Conservation (phyloP, 37 sponge, comb jelly and placozoan species). For the Halichondria panicea region DNA sequence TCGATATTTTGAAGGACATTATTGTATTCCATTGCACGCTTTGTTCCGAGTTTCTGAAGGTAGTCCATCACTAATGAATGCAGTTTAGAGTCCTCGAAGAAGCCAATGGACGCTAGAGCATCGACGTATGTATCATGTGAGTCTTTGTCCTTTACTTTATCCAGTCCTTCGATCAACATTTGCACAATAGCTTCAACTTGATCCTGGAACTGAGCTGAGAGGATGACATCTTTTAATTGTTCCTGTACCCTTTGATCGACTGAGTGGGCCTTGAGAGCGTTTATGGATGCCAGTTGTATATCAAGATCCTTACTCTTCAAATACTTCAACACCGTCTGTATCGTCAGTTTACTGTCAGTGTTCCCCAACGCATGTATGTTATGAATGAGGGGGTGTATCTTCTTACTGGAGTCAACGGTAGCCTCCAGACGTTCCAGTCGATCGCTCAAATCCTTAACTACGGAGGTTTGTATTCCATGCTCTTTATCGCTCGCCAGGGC, state of each 20-base stretch:
- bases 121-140: neutral
- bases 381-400: neutral
- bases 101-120: too few relatives aligned
- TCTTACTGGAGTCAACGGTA: too few relatives aligned
- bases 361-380: conserved; percentile 50
- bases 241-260: conserved; percentile 13
- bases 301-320: conserved; percentile 29
- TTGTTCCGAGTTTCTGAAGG: conserved; percentile 16
- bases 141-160: too few relatives aligned
- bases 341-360: conserved; percentile 37
- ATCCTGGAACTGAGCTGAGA: neutral
- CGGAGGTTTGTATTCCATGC: neutral
- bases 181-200: neutral
- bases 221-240: neutral
- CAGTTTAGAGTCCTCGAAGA: conserved; percentile 28
- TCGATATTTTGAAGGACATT: neutral
- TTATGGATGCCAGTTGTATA: conserved; percentile 35
- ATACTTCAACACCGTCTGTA: conserved; percentile 14
- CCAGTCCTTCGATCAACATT: neutral
- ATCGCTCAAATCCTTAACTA: conserved; percentile 18
- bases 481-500: conserved; percentile 13
- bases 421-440: conserved; percentile 1
- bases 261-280: conserved; percentile 21
- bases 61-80: conserved; percentile 16
- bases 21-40: neutral